A percentile compares a stretch with the other conserved stretches of the same genome.
Evolutionary conservation across 2,113 vertebrate genomes (phyloP).

Genomic region (Percopsis transmontana): DNA sequence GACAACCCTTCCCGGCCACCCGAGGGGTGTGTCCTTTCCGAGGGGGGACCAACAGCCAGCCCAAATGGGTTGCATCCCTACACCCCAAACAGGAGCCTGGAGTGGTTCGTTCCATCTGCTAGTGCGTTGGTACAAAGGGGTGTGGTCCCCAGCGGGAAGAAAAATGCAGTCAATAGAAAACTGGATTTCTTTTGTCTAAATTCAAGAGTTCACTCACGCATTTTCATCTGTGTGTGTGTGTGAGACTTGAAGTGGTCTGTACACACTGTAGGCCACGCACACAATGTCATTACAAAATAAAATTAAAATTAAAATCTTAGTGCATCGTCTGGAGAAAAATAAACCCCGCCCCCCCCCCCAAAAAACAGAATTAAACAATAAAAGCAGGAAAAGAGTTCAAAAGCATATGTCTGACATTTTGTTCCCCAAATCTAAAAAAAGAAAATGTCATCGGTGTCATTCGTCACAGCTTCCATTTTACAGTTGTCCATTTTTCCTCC

Average conservation of each 20-base stretch:
- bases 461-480: constrained; percentile 70
- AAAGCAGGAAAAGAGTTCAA: constrained; percentile 87
- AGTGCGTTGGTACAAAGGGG: constrained; percentile 68
- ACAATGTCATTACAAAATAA: constrained; percentile 81
- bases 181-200: constrained; percentile 78
- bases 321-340: constrained; percentile 92
- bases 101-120: constrained; percentile 65
- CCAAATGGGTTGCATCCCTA: constrained; percentile 21
- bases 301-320: constrained; percentile 93
- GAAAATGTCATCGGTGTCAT: constrained; percentile 77
- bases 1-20: constrained; percentile 30
- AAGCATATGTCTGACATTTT: constrained; percentile 73
- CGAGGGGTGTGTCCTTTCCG: constrained; percentile 67
- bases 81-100: constrained; percentile 36
- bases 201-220: constrained; percentile 74
- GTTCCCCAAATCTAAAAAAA: constrained; percentile 87
- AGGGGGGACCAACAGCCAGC: constrained; percentile 48
- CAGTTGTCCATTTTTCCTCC: constrained; percentile 49
- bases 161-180: constrained; percentile 69
- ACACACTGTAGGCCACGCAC: constrained; percentile 87
- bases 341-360: constrained; percentile 39
- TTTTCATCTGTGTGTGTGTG: constrained; percentile 41
- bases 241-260: constrained; percentile 53
- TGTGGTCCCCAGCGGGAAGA: constrained; percentile 77
- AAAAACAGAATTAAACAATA: constrained; percentile 85